A percentile compares a stretch with the other conserved stretches of the same genome.
Evolutionary conservation across 2,797 vertebrate species (phyloP).

Genomic region (Onychomys torridus): DNA sequence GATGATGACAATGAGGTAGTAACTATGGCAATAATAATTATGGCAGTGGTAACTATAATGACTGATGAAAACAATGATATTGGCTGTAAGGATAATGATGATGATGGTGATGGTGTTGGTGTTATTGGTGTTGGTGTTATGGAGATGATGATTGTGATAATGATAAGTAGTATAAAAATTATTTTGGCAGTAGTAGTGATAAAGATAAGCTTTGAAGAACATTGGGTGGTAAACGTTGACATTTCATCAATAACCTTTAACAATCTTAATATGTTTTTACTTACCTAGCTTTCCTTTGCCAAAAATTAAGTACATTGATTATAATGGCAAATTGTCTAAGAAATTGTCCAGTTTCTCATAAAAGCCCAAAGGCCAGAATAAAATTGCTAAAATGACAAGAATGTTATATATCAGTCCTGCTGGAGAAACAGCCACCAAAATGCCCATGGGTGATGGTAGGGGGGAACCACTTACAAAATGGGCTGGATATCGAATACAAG

Average conservation of each 20-base stretch:
- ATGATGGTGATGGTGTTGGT: background rate
- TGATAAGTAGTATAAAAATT: background rate
- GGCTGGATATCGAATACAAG: background rate
- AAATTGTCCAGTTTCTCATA: background rate
- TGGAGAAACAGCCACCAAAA: background rate
- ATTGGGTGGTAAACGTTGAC: background rate
- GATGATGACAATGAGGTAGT: background rate
- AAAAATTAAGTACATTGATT: background rate
- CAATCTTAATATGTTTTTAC: background rate
- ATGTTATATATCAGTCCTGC: background rate
- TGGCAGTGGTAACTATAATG: background rate
- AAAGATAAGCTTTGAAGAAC: too few species aligned
- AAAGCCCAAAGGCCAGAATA: background rate
- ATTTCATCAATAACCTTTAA: background rate
- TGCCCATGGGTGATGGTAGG: background rate
- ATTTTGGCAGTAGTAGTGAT: background rate
- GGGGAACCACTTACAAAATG: background rate
- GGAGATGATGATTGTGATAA: background rate
- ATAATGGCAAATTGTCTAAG: background rate
- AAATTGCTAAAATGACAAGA: background rate
- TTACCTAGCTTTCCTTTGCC: background rate
- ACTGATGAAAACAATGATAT: background rate
- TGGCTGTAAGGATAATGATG: background rate
- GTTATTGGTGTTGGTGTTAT: background rate
- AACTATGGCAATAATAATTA: background rate